Conservation (phyloP, 2,888 invertebrate genomes). For the Suillia variegata region DNA sequence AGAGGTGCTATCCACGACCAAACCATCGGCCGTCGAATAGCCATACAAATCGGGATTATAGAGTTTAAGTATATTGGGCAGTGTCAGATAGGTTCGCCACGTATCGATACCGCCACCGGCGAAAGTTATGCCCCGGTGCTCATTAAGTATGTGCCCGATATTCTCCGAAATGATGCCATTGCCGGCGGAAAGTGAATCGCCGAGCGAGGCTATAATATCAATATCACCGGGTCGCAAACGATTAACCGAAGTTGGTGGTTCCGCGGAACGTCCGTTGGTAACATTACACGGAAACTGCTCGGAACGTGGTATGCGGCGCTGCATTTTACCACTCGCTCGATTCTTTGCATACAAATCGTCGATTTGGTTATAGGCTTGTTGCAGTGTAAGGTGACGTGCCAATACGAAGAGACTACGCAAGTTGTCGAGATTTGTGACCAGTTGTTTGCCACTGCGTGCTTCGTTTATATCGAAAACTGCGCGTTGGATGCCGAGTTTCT, state of each 20-base stretch:
- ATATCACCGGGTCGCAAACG: slow-evolving; percentile 66
- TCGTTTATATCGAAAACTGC: slow-evolving; percentile 25
- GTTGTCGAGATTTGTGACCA: slow-evolving; percentile 43
- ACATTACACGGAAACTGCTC: slow-evolving; percentile 58
- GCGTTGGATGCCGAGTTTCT: slow-evolving; percentile 37
- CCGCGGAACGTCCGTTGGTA: slow-evolving; percentile 47
- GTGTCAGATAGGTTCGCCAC: slow-evolving; percentile 64
- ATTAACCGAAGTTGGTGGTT: slow-evolving; percentile 64
- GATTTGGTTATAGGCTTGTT: slow-evolving; percentile 28
- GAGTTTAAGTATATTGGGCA: slow-evolving; percentile 68
- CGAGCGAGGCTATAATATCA: slow-evolving; percentile 66
- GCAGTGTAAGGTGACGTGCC: slow-evolving; percentile 30
- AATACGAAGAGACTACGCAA: slow-evolving; percentile 37
- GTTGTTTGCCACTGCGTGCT: slow-evolving; percentile 30
- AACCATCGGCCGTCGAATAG: slow-evolving; percentile 52
- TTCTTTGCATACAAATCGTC: slow-evolving; percentile 29
- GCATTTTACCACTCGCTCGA: slow-evolving; percentile 46
- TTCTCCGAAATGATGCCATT: slow-evolving; percentile 63
- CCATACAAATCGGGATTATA: slow-evolving; percentile 71
- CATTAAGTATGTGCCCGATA: slow-evolving; percentile 60
- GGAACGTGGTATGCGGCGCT: slow-evolving; percentile 36
- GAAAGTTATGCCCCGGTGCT: slow-evolving; percentile 63
- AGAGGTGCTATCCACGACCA: slow-evolving; percentile 41
- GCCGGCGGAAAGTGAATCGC: slow-evolving; percentile 68
- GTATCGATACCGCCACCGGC: slow-evolving; percentile 63